Base-by-base conservation (phyloP, 2,113 vertebrate genomes). In the Himantopus leucocephalus region DNA sequence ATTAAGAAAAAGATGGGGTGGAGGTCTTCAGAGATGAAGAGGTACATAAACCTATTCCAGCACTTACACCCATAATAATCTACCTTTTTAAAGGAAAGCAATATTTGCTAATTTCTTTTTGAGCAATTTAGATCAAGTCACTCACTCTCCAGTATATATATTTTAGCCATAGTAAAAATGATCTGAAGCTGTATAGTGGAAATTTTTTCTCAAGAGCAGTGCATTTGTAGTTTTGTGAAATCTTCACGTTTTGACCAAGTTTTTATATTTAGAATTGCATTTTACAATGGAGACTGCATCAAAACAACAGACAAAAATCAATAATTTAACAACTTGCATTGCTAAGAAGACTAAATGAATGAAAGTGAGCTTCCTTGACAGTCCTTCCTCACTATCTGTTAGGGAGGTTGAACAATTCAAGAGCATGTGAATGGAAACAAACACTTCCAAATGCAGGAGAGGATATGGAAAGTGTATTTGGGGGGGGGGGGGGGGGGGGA, bases 101-200 rank as follows among this genome's bases (percentile, higher is more conserved):
- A 85, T 82, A 92, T 60, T 79, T 71, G 52, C 55, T 95, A 68
- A 84, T 96, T 95, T 95, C 32, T 91, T 92, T 92, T 93, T 80
- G 8, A 81, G 32, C 80, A 90, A 95, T 66, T 93, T 47, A 56
- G 59, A 77, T 81, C 58, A 94, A 89, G 47, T 87, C 78, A 71
- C 50, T 76, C 41, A 67, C 5, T 34, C 21, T 85, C 66, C 1
- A 22, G 63, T 66, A 30, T 41, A 62, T 39, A 18, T 50, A 63
- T 66, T 66, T 15, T 9, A 50, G 23, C 39, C 56, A 91, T 35
- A 91, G 66, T 68, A 86, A 95, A 97, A 97, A 75, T 11, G 18
- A 95, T 29, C 24, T 84, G 66, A 27, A 60, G 78, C 27, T 84
- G 37, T 70, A 92, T 55, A 55, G 27, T 37, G 66, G 72, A 88